Conservation (phyloP, 2,113 vertebrate species). For the Dasyprocta punctata region DNA sequence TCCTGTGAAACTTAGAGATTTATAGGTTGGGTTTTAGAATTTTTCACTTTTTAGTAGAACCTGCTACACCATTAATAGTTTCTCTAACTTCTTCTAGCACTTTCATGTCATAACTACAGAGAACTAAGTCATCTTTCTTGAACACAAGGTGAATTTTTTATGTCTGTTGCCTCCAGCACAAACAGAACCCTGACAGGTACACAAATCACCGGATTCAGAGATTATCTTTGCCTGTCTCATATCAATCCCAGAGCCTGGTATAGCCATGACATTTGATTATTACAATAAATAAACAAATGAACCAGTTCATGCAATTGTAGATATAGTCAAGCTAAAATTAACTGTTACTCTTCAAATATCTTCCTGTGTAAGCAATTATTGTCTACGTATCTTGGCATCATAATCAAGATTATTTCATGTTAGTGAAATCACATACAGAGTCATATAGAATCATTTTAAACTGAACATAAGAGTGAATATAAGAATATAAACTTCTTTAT, state of each 20-base stretch:
- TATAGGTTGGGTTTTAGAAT: background rate
- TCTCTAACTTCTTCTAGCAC: background rate
- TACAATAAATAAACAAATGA: background rate
- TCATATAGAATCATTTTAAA: background rate
- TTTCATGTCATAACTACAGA: background rate
- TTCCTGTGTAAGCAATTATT: background rate
- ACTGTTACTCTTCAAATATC: background rate
- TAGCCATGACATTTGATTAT: background rate
- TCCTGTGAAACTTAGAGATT: background rate
- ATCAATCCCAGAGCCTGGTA: background rate
- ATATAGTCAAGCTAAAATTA: background rate
- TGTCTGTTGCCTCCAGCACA: background rate
- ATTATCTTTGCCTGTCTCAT: background rate
- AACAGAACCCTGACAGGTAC: background rate
- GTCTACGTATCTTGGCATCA: background rate
- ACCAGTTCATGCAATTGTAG: background rate
- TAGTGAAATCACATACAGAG: background rate
- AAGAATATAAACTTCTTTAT: background rate
- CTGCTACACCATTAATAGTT: background rate
- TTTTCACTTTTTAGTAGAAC: background rate
- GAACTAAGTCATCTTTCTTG: background rate
- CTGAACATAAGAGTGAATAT: background rate
- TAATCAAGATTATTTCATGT: conserved; percentile 20
- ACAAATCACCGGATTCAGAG: background rate
- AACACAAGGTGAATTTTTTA: background rate